Base-by-base conservation (phyloP, 2,888 invertebrate species). In the Trachelus tabidus region DNA sequence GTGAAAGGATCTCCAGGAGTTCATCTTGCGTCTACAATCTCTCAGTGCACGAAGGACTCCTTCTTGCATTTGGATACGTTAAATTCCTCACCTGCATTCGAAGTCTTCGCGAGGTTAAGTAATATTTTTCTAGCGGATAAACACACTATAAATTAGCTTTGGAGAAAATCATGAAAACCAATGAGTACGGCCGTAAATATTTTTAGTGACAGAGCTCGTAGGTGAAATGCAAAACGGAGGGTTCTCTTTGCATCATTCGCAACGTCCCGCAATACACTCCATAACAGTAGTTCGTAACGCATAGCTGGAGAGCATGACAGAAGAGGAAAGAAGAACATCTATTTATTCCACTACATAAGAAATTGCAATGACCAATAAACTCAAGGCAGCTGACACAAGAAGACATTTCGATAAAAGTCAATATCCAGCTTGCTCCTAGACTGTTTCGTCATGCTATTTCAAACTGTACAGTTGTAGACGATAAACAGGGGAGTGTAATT, bases 1-100 rank as follows among this genome's bases (percentile, higher is more conserved):
- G 87, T 87, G 87, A 87, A 87, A 87, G 87, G 87, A 87, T 83
- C 84, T 83, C 75, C 84, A 81, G 81, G 84, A 84, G 83, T 87
- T 86, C 86, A 86, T 87, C 86, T 83, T 77, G 84, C 81, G 83
- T 81, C 80, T 83, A 15, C 33, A 34, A 73, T 76, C 78, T 75
- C 73, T 71, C 71, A 23, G 71, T 1, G 71, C 71, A 34, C 71
- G 71, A 56, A 56, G 56, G 23, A 56, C 56, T 56, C 56, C 23
- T 40, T 40, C 40, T 23, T 56, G 56, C 56, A 56, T 23, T 56
- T 9, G 56, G 56, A 56, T 40, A 56, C 56, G 56, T 56, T 23
- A 23, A 56, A 23, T 56, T 56, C 56, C 56, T 56, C 56, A 23
- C 23, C 6, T 56, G 56, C 56, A 56, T 56, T 23, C 23, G 56